Evolutionary conservation across 2,113 vertebrate species (phyloP), one percentile per base, ranked within the genome.

Genomic region (Gorilla gorilla): DNA sequence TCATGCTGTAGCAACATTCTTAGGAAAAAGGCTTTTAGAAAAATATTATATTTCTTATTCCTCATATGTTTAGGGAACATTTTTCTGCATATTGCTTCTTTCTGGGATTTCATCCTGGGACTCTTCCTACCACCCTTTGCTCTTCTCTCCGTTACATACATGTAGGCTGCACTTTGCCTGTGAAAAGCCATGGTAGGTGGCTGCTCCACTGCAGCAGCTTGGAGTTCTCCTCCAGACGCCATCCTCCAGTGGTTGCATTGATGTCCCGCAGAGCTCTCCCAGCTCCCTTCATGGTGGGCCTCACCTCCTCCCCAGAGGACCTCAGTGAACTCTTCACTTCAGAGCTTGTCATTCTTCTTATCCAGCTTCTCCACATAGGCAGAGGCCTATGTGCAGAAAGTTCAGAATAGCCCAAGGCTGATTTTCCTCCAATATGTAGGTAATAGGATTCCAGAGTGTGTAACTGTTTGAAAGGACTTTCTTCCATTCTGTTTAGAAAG

Each of bases 21-120:
- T 90, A 95, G 64, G 73, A 84, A 79, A 66, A 90, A 92, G 50
- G 52, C 13, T 52, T 90, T 92, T n/a, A 80, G 50, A 59, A 88
- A 81, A 90, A 97, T 84, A 90, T 7, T 16, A 5, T 38, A 18
- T 30, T 93, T 97, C 59, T 64, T 45, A 52, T 25, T 90, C 35
- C 35, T 35, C 8, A 38, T 32, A 50, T 11, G 45, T 81, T 92
- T 45, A 83, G 83, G 57, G 40, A 25, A 10, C 30, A 5, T 72
- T 87, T 40, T 90, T 64, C 45, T 86, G 17, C 4, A 64, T 45
- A 45, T 38, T 35, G 20, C n/a, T 32, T 64, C 48, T 70, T 48
- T 38, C 68, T 10, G n/a, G 82, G 57, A 48, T 90, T 66, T 79
- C 25, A 32, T 48, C 55, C 45, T 43, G n/a, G 30, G 5, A 6